Evolutionary conservation across 2,797 vertebrate genomes (phyloP).

Genomic region (Syngnathus rostellatus): DNA sequence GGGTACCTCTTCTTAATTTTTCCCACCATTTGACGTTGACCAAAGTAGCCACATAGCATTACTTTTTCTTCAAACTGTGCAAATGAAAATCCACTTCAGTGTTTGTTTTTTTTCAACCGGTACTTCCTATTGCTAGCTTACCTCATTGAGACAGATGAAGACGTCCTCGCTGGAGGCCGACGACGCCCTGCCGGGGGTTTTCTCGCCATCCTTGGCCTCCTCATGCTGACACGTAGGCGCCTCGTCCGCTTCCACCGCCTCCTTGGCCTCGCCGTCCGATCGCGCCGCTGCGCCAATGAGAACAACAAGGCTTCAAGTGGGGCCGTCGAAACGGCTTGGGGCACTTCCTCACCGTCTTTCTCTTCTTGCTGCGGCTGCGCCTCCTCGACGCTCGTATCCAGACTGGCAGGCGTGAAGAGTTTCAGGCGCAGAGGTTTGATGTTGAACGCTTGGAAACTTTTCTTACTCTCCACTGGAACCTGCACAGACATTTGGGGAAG

Average conservation of each 20-base stretch:
- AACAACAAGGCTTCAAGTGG: not conserved
- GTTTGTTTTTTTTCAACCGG: too few relatives aligned
- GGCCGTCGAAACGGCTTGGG: not conserved
- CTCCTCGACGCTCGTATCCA: conserved; percentile 60
- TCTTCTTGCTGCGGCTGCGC: conserved; percentile 4
- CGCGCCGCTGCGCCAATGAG: conserved; percentile 6
- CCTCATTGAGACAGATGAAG: conserved; percentile 12
- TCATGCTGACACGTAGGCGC: conserved; percentile 2
- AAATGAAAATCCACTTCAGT: too few relatives aligned
- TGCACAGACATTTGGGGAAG: not conserved
- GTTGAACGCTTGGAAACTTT: conserved; percentile 88
- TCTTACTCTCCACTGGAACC: conserved; percentile 33
- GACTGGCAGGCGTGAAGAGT: conserved; percentile 74
- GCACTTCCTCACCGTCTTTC: not conserved
- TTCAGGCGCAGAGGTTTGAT: conserved; percentile 89
- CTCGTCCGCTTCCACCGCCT: conserved; percentile 14
- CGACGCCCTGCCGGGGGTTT: conserved; percentile 31
- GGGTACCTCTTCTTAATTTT: too few relatives aligned
- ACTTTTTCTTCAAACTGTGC: too few relatives aligned
- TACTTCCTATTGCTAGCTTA: not conserved
- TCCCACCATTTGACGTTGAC: too few relatives aligned
- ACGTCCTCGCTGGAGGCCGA: conserved; percentile 54
- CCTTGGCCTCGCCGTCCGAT: not conserved
- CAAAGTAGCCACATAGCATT: too few relatives aligned
- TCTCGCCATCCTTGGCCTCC: conserved; percentile 14